Conservation (phyloP, 2,797 vertebrate species). For the Falco biarmicus region DNA sequence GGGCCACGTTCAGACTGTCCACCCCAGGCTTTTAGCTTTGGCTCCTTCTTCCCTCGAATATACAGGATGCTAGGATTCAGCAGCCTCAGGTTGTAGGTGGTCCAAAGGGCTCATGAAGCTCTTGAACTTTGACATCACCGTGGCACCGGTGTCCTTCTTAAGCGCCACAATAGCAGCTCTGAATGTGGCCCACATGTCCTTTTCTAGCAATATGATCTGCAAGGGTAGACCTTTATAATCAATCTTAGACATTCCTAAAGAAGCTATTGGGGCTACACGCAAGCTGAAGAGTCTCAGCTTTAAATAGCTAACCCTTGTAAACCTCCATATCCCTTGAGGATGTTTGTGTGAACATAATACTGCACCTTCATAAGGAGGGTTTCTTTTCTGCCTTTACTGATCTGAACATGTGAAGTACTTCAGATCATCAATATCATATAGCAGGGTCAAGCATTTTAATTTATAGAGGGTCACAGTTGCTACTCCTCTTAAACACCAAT, state of each 20-base stretch:
- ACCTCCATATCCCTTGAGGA: background rate
- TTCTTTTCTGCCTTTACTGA: conserved; percentile 43
- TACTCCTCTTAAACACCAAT: conserved; percentile 65
- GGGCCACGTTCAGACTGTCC: background rate
- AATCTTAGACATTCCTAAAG: background rate
- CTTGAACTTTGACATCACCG: conserved; percentile 22
- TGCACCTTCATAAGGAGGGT: background rate
- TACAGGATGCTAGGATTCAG: background rate
- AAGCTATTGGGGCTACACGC: background rate
- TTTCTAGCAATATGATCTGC: background rate
- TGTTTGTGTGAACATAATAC: conserved; percentile 57
- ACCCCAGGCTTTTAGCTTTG: background rate
- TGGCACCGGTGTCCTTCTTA: background rate
- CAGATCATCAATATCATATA: conserved; percentile 13
- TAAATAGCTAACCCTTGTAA: conserved; percentile 15
- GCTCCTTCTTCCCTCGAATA: background rate
- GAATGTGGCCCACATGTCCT: background rate
- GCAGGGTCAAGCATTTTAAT: conserved; percentile 71
- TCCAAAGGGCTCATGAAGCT: background rate
- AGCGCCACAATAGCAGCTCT: background rate
- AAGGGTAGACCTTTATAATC: background rate
- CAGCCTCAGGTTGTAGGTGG: background rate
- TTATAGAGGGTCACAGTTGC: conserved; percentile 70
- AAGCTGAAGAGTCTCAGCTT: background rate
- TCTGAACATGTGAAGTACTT: conserved; percentile 33